Percentiles rank a stretch among this genome's conserved stretches.
phyloP scores from a whole-genome alignment of 2,888 invertebrate genomes.

The Pammene aurita region DNA sequence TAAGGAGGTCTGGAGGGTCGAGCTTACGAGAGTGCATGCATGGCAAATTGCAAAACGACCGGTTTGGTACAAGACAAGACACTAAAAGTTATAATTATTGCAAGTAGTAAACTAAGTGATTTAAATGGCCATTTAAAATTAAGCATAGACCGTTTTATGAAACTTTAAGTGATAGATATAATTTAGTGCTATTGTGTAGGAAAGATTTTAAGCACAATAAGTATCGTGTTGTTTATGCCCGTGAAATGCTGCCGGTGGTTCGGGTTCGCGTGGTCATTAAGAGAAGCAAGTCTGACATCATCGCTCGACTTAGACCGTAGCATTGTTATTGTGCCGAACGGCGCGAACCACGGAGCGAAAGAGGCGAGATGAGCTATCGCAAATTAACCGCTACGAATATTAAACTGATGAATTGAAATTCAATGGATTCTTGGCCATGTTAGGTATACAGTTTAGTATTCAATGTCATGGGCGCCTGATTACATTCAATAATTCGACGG shows the following conservation, averaged over 20 bases:
- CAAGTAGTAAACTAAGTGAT: conserved; percentile 55
- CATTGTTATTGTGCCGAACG: conserved; percentile 76
- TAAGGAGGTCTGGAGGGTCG: conserved; percentile 59
- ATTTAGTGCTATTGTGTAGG: conserved; percentile 3
- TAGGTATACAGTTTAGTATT: conserved; percentile 61
- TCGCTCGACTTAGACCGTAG: conserved; percentile 69
- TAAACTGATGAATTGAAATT: conserved; percentile 57
- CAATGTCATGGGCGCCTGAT: conserved; percentile 70
- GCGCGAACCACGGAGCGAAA: conserved; percentile 63
- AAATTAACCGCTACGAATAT: conserved; percentile 62
- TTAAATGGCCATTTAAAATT: conserved; percentile 15
- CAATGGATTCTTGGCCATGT: conserved; percentile 56
- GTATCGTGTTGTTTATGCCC: conserved; percentile 62
- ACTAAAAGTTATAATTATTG: conserved; percentile 60
- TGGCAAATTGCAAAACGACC: conserved; percentile 71
- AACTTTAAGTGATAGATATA: conserved; percentile 6
- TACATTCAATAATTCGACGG: conserved; percentile 64
- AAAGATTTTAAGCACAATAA: conserved; percentile 44
- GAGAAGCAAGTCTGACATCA: conserved; percentile 75
- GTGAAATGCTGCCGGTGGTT: conserved; percentile 67
- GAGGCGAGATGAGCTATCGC: conserved; percentile 71
- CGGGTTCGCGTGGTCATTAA: conserved; percentile 62
- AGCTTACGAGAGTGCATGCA: conserved; percentile 61
- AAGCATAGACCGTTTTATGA: conserved; percentile 8
- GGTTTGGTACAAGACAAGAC: conserved; percentile 57